phyloP scores from a whole-genome alignment of 2,113 vertebrate species.

The Lepus americanus region DNA sequence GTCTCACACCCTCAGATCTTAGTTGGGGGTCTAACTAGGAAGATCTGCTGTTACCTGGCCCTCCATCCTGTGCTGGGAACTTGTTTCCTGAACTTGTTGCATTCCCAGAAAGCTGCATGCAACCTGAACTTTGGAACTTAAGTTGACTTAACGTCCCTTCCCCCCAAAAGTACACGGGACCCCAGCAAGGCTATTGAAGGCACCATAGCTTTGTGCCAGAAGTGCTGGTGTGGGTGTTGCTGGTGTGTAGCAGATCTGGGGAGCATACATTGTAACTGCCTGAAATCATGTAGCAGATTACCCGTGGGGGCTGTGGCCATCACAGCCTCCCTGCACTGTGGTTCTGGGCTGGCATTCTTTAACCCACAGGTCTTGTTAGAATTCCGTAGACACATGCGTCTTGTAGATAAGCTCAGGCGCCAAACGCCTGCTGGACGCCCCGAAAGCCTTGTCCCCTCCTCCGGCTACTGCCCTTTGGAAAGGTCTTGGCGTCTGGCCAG shows the following conservation, averaged over 20 bases:
- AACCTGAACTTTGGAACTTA: slow-evolving; percentile 55
- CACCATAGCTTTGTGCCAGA: neutral
- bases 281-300: neutral
- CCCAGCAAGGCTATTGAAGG: neutral
- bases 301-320: neutral
- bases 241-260: neutral
- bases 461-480: neutral
- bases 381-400: neutral
- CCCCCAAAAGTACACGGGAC: neutral
- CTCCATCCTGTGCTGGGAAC: neutral
- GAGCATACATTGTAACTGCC: neutral
- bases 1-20: neutral
- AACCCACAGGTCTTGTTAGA: neutral
- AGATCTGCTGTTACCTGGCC: neutral
- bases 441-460: neutral
- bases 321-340: neutral
- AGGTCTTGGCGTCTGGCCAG: neutral
- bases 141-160: neutral
- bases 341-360: neutral
- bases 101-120: slow-evolving; percentile 30
- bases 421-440: neutral
- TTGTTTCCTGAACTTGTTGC: slow-evolving; percentile 9
- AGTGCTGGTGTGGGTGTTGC: neutral
- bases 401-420: neutral
- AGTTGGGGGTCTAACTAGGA: neutral